A percentile compares a stretch with the other conserved stretches of the same genome.
Conservation (phyloP, 2,888 invertebrate genomes). For the Mythimna loreyi region DNA sequence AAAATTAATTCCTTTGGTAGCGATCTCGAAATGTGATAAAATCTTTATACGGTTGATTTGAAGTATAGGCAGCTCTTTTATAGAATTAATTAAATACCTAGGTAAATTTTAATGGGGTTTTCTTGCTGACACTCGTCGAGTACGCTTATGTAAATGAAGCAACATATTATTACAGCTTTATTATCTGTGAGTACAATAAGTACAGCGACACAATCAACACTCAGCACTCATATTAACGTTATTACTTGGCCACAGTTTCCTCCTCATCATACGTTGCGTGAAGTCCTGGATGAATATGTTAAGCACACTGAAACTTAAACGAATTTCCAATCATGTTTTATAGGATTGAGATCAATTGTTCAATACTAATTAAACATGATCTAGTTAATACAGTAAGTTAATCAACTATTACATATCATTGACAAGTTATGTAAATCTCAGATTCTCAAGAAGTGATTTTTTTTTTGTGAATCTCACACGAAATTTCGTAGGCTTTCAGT, state of each 20-base stretch:
- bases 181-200: too few relatives aligned
- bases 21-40: background rate
- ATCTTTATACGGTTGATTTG: constrained; percentile 11
- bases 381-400: too few relatives aligned
- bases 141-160: background rate
- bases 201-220: background rate
- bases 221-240: background rate
- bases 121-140: background rate
- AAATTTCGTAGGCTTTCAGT: too few relatives aligned
- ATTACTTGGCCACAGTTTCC: background rate
- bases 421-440: too few relatives aligned
- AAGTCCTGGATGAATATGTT: background rate
- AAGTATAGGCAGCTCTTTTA: too few relatives aligned
- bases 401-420: too few relatives aligned
- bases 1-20: too few relatives aligned
- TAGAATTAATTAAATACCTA: too few relatives aligned
- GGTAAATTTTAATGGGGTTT: background rate
- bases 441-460: too few relatives aligned
- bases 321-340: background rate
- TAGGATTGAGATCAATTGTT: background rate
- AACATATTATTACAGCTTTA: background rate
- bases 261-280: background rate
- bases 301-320: background rate
- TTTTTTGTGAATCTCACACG: too few relatives aligned
- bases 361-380: too few relatives aligned